Evolutionary conservation across 2,797 vertebrate genomes (phyloP).

Genomic region (Tapera naevia): DNA sequence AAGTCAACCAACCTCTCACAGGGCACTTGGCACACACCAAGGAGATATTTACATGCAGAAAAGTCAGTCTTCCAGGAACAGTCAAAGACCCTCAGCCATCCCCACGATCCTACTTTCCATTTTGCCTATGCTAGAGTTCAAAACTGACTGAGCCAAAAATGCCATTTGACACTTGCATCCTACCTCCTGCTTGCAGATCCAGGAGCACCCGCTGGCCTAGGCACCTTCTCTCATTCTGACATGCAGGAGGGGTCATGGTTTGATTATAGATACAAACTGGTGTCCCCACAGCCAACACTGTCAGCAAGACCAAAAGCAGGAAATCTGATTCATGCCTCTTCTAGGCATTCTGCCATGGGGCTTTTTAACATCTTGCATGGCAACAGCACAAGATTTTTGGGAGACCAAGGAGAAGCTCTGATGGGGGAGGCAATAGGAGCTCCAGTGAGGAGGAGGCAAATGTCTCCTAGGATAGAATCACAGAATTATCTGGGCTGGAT

Average conservation of each 20-base stretch:
- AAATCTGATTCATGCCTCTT: not conserved
- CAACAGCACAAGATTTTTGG: not conserved
- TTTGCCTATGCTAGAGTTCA: not conserved
- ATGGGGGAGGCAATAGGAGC: not conserved
- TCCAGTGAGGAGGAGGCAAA: not conserved
- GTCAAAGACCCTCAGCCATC: not conserved
- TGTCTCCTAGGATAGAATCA: too few species aligned
- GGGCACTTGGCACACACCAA: not conserved
- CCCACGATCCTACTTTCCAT: not conserved
- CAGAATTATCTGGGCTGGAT: too few species aligned
- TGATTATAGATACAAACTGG: not conserved
- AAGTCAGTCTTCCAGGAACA: not conserved
- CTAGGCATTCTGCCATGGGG: not conserved
- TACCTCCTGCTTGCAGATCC: not conserved
- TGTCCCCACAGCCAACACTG: accelerated
- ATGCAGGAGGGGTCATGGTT: accelerated
- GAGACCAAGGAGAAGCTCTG: not conserved
- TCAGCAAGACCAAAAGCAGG: not conserved
- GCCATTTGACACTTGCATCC: accelerated
- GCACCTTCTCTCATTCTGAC: not conserved
- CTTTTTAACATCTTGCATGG: not conserved
- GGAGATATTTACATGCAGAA: not conserved
- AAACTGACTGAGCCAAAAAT: not conserved
- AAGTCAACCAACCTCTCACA: not conserved
- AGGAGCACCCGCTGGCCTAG: not conserved